Evolutionary conservation across 2,888 invertebrate species (phyloP), one percentile per base, ranked within the genome.

Genomic region (Agapostemon virescens): DNA sequence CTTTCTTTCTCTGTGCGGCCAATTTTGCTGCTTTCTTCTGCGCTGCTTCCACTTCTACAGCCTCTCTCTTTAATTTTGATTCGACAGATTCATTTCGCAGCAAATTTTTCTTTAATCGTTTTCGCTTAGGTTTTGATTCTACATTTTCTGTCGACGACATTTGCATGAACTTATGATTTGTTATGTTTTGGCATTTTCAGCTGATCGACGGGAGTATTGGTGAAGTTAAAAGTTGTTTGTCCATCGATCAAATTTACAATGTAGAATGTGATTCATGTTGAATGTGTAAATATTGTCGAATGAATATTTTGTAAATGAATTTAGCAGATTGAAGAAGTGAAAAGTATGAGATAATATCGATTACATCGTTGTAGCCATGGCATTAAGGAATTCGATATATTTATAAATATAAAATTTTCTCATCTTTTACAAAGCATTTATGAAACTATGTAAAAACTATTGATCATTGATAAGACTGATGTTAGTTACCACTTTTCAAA

Each of bases 321-420:
- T 49, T 79, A 15, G 69, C 42, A 69, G 42, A 36, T 20, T 72
- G n/a, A 30, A 52, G 67, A 64, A 71, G 67, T 49, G 33, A 64
- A 69, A 38, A 73, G 33, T 61, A 26, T 15, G 20, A 9, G 6
- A 61, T 61, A 3, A 9, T 61, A 61, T 33, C 58, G 30, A 61
- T 61, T 61, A 61, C 17, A 61, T 61, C 20, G 30, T 61, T 20
- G 30, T 20, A 17, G 58, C 20, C 20, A 33, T 33, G 9, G 30
- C 17, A 17, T 30, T 30, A 61, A 20, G 7, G 33, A 13, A 20
- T 30, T 30, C 30, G 20, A 61, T 61, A 61, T 33, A 9, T 33
- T 33, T 30, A 9, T 30, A 61, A 33, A 30, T 61, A 45, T n/a
- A 58, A 33, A 4, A 5, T 38, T 52, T 40, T 42, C 6, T 61